A percentile compares a stretch with the other conserved stretches of the same genome.
Conservation (phyloP, 23 tunicate genomes). For the Aplidium turbinatum region DNA sequence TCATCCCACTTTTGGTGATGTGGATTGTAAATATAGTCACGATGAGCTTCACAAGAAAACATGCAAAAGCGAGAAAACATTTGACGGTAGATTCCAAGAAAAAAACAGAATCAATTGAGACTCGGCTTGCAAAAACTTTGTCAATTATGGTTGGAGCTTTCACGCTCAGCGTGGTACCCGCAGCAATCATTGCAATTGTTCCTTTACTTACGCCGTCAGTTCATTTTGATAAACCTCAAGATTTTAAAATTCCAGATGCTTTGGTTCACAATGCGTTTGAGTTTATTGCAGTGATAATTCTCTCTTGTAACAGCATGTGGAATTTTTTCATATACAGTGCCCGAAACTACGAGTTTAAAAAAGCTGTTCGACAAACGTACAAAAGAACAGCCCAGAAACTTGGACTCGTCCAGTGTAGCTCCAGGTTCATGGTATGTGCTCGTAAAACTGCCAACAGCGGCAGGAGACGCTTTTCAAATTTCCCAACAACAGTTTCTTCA, state of each 20-base stretch:
- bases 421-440: conserved; percentile 23
- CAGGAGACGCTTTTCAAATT: conserved; percentile 42
- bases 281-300: conserved; percentile 40
- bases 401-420: conserved; percentile 31
- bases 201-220: conserved; percentile 21
- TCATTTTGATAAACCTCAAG: conserved; percentile 4
- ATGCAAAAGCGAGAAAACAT: conserved; percentile 45
- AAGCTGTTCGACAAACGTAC: conserved; percentile 23
- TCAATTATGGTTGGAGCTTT: conserved; percentile 71
- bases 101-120: conserved; percentile 40
- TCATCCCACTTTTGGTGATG: conserved; percentile 60
- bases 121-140: conserved; percentile 64
- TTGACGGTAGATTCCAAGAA: conserved; percentile 37
- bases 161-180: conserved; percentile 62
- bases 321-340: conserved; percentile 79
- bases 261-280: conserved; percentile 26
- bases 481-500: conserved; percentile 19
- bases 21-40: conserved; percentile 67
- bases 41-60: conserved; percentile 42
- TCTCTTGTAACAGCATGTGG: conserved; percentile 80
- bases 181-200: conserved; percentile 20
- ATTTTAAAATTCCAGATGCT: conserved; percentile 29
- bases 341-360: conserved; percentile 51
- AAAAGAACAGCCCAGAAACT: neutral
- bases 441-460: conserved; percentile 58